Percentiles rank a stretch among this genome's conserved stretches.
phyloP scores from a whole-genome alignment of 2,888 invertebrate species.

The Stenchaetothrips biformis region DNA sequence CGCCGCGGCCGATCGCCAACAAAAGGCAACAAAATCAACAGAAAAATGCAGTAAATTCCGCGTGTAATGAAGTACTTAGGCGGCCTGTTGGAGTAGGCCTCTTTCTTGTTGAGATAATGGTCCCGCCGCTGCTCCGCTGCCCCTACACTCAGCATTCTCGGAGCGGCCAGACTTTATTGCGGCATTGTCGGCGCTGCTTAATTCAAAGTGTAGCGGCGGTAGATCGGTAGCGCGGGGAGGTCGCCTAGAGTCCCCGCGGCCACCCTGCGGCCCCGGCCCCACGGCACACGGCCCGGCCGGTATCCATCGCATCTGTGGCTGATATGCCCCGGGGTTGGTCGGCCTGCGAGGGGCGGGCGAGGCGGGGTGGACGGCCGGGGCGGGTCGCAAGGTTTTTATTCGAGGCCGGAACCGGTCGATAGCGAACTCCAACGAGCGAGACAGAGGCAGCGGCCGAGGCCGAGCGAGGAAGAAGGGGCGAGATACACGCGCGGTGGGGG shows the following conservation, averaged over 20 bases:
- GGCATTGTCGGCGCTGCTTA: conserved; percentile 13
- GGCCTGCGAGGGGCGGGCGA: conserved; percentile 29
- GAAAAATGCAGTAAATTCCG: conserved; percentile 23
- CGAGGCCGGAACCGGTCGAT: conserved; percentile 25
- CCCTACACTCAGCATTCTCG: conserved; percentile 40
- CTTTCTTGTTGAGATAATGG: not conserved
- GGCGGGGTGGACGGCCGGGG: not conserved
- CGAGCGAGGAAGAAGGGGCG: conserved; percentile 34
- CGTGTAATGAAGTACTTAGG: conserved; percentile 22
- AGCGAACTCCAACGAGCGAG: conserved; percentile 33
- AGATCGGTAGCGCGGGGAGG: not conserved
- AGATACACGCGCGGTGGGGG: conserved; percentile 32
- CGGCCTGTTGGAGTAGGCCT: not conserved
- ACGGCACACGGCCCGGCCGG: not conserved
- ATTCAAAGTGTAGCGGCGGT: conserved; percentile 38
- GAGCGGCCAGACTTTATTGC: conserved; percentile 3
- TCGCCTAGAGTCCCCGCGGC: no score
- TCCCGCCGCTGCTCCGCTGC: conserved; percentile 34
- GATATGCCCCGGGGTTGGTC: conserved; percentile 37
- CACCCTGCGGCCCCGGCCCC: no score
- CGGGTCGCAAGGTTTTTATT: not conserved
- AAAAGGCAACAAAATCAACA: conserved; percentile 19
- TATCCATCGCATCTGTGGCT: conserved; percentile 38
- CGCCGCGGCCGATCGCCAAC: not conserved
- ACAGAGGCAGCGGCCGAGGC: conserved; percentile 33